Evolutionary conservation across 2,113 vertebrate species (phyloP), one percentile per base, ranked within the genome.

Genomic region (Gymnocephalus cernua): DNA sequence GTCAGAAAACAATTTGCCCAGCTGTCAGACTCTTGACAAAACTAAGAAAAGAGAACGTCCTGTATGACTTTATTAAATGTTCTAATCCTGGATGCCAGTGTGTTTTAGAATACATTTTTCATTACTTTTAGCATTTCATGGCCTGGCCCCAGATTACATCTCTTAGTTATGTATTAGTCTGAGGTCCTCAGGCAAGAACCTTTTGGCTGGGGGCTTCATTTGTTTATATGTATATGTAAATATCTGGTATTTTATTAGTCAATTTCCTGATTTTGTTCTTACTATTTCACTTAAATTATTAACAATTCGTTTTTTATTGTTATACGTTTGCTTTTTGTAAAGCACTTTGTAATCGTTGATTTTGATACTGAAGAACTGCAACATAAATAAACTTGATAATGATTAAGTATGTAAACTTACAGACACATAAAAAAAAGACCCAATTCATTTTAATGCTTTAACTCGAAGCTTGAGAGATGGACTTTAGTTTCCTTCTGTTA

Each of bases 341-440:
- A 19, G 13, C 6, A 65, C 2, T 66, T n/a, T n/a, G 0, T 54
- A 38, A 21, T 29, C 12, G 6, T 29, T 50, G 18, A 67, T 67
- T 32, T 35, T 53, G 13, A 53, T 16, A 23, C 23, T 14, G 16
- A 67, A 29, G 25, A 67, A 38, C 29, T 41, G 15, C 32, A 53
- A 15, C 45, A 53, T 68, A 68, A 73, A 16, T 35, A 35, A 35
- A 35, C 19, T 38, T 66, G 47, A 64, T 13, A 64, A 45, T 64
- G 2, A 41, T 77, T 41, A 12, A 57, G 8, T 4, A 32, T n/a
- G n/a, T 61, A 21, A 44, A 67, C 5, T 1, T 25, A 29, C 3
- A 4, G 10, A 51, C 21, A 25, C 53, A 58, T 38, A 32, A 15
- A 29, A 32, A 67, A 44, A 53, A 35, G 7, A 62, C 4, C 4